Percentiles rank a stretch among this genome's conserved stretches.
phyloP scores from a whole-genome alignment of 2,888 invertebrate species.

The Thymelicus sylvestris region DNA sequence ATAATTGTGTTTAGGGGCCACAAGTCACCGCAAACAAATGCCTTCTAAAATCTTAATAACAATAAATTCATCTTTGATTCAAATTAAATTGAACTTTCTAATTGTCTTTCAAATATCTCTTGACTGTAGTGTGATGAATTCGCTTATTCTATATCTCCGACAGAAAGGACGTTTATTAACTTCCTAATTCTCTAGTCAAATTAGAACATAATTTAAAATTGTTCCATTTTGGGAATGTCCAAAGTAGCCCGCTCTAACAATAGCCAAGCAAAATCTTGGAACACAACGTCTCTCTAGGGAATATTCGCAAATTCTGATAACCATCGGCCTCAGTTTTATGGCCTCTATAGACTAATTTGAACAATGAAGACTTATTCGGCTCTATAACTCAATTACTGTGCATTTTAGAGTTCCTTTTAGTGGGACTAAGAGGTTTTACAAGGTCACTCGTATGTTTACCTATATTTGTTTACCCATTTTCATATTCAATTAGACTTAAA shows the following conservation, averaged over 20 bases:
- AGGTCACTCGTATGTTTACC: too few relatives aligned
- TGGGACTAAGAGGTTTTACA: too few relatives aligned
- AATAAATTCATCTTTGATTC: too few relatives aligned
- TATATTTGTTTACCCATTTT: too few relatives aligned
- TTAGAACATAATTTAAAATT: background rate
- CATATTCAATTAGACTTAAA: too few relatives aligned
- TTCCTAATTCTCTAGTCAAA: background rate
- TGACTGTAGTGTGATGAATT: too few relatives aligned
- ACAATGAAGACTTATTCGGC: slow-evolving; percentile 24
- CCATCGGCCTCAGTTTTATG: slow-evolving; percentile 33
- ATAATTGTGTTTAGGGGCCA: too few relatives aligned
- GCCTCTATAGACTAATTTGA: slow-evolving; percentile 31
- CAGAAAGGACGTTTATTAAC: background rate
- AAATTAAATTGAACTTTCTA: too few relatives aligned
- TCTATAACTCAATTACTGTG: slow-evolving; percentile 15
- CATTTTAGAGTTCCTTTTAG: slow-evolving; percentile 2
- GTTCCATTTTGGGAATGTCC: slow-evolving; percentile 2
- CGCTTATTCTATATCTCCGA: too few relatives aligned
- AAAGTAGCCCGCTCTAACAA: slow-evolving; percentile 19
- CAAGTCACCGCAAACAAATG: too few relatives aligned
- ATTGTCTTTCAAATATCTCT: too few relatives aligned
- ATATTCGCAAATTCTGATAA: slow-evolving; percentile 33
- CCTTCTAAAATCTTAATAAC: too few relatives aligned
- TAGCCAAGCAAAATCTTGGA: slow-evolving; percentile 15
- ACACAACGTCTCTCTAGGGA: slow-evolving; percentile 26